A percentile compares a stretch with the other conserved stretches of the same genome.
Evolutionary conservation across 1,140 invertebrate species (phyloP).

Genomic region (Varroa destructor): DNA sequence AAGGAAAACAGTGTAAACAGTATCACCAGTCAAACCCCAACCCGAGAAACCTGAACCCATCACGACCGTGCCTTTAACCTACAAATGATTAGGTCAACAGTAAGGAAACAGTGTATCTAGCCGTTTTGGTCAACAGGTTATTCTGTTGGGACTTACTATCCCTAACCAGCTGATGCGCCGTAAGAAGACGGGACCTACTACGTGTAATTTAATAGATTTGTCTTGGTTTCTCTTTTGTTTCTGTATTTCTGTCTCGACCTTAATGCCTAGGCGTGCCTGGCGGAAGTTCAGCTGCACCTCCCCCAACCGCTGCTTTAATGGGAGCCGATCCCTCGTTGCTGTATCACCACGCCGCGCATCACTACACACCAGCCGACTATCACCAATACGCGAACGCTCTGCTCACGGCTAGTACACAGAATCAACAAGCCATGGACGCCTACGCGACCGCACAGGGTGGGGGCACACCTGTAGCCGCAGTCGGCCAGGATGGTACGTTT

Average conservation of each 20-base stretch:
- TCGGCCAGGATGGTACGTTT: constrained; percentile 26
- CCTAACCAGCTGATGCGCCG: neutral
- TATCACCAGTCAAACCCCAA: too few species aligned
- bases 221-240: neutral
- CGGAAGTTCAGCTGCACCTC: neutral
- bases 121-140: too few species aligned
- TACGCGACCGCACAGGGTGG: neutral
- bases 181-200: neutral
- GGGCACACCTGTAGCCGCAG: neutral
- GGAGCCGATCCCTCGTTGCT: neutral
- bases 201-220: neutral
- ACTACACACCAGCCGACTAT: neutral
- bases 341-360: constrained; percentile 3
- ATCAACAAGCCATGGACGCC: neutral
- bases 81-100: too few species aligned
- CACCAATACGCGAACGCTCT: constrained; percentile 25
- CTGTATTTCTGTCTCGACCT: neutral
- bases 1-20: too few species aligned
- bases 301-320: neutral
- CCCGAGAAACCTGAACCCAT: too few species aligned
- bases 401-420: constrained; percentile 3
- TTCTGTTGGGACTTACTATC: neutral
- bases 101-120: too few species aligned
- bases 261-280: neutral
- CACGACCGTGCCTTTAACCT: too few species aligned